Conservation (phyloP, 2,888 invertebrate species). For the Platycheirus albimanus region DNA sequence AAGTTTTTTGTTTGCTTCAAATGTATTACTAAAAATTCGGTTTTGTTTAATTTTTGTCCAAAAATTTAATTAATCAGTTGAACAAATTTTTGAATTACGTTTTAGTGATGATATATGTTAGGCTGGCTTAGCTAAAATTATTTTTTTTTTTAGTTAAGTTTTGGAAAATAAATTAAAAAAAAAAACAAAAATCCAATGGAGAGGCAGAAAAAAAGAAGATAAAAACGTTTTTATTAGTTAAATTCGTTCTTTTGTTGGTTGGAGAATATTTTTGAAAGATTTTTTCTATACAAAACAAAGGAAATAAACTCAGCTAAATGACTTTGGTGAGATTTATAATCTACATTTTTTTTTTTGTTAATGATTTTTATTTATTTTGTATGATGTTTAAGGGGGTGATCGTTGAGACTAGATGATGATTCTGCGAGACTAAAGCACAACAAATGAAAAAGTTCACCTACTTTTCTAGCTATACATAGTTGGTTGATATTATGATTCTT, state of each 20-base stretch:
- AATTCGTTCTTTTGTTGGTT: constrained; percentile 34
- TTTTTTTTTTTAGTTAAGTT: too few species aligned
- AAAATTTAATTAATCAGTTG: constrained; percentile 75
- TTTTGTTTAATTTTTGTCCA: constrained; percentile 69
- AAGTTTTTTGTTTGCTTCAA: constrained; percentile 48
- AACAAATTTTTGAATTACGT: constrained; percentile 77
- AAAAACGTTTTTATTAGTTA: constrained; percentile 67
- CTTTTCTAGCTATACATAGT: constrained; percentile 13
- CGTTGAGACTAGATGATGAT: constrained; percentile 64
- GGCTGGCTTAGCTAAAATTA: constrained; percentile 81
- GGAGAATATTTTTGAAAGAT: constrained; percentile 45
- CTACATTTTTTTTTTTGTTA: constrained; percentile 42
- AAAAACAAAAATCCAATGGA: constrained; percentile 70
- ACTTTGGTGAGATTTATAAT: constrained; percentile 64
- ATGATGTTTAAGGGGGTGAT: constrained; percentile 48
- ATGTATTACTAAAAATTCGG: constrained; percentile 73
- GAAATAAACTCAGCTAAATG: constrained; percentile 65
- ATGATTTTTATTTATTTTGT: constrained; percentile 12
- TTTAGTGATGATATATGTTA: constrained; percentile 81
- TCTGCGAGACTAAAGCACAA: constrained; percentile 63
- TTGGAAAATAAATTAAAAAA: constrained; percentile 68
- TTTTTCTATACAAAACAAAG: constrained; percentile 53
- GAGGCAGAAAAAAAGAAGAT: constrained; percentile 73
- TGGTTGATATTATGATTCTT: constrained; percentile 20
- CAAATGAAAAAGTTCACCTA: constrained; percentile 41